Percentiles rank a stretch among this genome's conserved stretches.
Evolutionary conservation across 2,888 invertebrate genomes (phyloP).

Genomic region (Ceramica pisi): DNA sequence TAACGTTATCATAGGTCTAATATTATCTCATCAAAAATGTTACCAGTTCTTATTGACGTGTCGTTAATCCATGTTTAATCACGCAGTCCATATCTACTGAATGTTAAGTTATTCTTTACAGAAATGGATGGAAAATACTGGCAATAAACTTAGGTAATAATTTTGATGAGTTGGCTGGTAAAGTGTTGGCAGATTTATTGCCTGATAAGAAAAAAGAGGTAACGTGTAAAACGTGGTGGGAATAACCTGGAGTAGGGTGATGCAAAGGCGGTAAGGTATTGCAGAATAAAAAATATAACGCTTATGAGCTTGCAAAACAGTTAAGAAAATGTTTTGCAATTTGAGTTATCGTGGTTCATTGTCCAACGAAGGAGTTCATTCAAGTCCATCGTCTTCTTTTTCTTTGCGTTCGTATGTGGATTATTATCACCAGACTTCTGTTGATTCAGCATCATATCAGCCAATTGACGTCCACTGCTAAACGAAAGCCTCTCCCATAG

Average conservation of each 20-base stretch:
- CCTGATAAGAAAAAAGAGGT: background rate
- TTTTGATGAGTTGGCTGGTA: constrained; percentile 32
- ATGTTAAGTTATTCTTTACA: constrained; percentile 11
- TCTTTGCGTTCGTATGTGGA: background rate
- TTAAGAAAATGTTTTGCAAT: background rate
- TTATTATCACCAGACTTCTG: background rate
- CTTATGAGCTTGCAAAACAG: background rate
- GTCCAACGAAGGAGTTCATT: too few species aligned
- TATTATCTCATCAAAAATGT: constrained; percentile 54
- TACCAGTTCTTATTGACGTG: constrained; percentile 45
- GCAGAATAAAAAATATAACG: background rate
- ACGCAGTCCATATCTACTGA: constrained; percentile 45
- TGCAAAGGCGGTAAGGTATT: background rate
- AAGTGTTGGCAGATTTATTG: constrained; percentile 14
- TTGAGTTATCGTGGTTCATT: background rate
- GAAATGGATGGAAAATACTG: constrained; percentile 18
- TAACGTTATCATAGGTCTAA: constrained; percentile 48
- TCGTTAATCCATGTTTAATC: constrained; percentile 53
- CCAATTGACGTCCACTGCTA: too few species aligned
- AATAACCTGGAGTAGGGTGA: background rate
- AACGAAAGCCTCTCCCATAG: too few species aligned
- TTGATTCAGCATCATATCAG: background rate
- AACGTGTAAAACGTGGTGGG: background rate
- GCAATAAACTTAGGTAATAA: background rate
- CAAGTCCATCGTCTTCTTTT: background rate